phyloP scores from a whole-genome alignment of 2,113 vertebrate species.

The Talpa occidentalis region DNA sequence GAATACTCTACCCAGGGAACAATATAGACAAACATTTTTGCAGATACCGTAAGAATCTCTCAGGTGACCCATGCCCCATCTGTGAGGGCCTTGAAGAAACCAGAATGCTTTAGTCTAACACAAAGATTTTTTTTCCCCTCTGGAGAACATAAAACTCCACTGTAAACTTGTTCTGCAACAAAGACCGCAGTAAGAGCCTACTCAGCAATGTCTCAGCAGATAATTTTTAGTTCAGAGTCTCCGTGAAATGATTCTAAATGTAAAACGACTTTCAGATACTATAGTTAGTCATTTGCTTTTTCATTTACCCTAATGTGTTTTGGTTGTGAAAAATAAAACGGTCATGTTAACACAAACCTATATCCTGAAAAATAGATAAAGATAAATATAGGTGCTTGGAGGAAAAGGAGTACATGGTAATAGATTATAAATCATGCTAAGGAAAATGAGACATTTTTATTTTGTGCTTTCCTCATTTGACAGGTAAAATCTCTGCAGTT shows the following conservation, averaged over 20 bases:
- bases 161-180: conserved; percentile 43
- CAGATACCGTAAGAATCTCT: neutral
- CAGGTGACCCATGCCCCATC: neutral
- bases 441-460: conserved; percentile 49
- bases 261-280: conserved; percentile 30
- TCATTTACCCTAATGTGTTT: conserved; percentile 65
- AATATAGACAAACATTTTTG: neutral
- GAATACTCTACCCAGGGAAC: neutral
- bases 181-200: neutral
- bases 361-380: neutral
- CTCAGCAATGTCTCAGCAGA: conserved; percentile 52
- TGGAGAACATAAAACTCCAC: neutral
- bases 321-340: conserved; percentile 62
- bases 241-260: conserved; percentile 51
- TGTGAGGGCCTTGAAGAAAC: neutral
- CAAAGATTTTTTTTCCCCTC: neutral
- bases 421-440: neutral
- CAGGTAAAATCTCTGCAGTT: conserved; percentile 35
- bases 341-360: conserved; percentile 42
- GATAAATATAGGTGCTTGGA: neutral
- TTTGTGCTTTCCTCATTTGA: conserved; percentile 15
- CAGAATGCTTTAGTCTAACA: neutral
- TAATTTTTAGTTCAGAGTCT: conserved; percentile 24
- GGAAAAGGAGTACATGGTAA: neutral
- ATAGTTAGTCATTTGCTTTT: conserved; percentile 56